phyloP scores from a whole-genome alignment of 2,797 vertebrate species.

The Parotocinclus haroldoi region DNA sequence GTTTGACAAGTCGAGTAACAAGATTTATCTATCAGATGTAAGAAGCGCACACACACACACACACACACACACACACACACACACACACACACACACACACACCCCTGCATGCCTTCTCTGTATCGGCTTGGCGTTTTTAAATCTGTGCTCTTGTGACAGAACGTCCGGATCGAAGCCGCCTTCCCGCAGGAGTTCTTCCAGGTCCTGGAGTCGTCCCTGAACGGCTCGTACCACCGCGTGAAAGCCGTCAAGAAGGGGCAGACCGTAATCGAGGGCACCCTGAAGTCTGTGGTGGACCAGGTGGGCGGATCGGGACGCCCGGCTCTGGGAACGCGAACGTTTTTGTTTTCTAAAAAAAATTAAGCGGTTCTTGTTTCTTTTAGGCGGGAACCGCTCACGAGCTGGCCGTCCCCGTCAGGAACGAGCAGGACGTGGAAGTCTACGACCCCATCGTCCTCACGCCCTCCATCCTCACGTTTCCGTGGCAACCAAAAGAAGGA shows the following conservation, averaged over 20 bases:
- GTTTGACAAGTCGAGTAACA: conserved; percentile 90
- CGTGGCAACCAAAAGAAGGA: conserved; percentile 91
- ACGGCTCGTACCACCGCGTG: conserved; percentile 86
- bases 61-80: too few relatives aligned
- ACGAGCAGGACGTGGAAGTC: conserved; percentile 93
- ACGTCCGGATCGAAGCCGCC: conserved; percentile 76
- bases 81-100: too few relatives aligned
- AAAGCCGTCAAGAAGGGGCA: conserved; percentile 78
- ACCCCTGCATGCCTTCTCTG: too few relatives aligned
- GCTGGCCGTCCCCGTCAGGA: conserved; percentile 78
- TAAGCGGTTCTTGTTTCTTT: conserved; percentile 49
- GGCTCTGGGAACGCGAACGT: neutral
- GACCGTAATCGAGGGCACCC: conserved; percentile 74
- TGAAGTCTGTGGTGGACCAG: conserved; percentile 83
- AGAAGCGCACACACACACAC: conserved; percentile 59
- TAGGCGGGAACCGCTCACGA: conserved; percentile 78
- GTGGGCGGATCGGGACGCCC: conserved; percentile 51
- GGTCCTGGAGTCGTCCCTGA: conserved; percentile 80
- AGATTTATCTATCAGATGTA: conserved; percentile 87
- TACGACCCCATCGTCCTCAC: conserved; percentile 84
- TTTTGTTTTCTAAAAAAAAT: conserved; percentile 2
- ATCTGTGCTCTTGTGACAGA: conserved; percentile 63
- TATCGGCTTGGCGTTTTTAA: too few relatives aligned
- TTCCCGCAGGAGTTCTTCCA: conserved; percentile 82
- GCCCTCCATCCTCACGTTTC: conserved; percentile 88